Evolutionary conservation across 2,888 invertebrate genomes (phyloP).

Genomic region (Stenchaetothrips biformis): DNA sequence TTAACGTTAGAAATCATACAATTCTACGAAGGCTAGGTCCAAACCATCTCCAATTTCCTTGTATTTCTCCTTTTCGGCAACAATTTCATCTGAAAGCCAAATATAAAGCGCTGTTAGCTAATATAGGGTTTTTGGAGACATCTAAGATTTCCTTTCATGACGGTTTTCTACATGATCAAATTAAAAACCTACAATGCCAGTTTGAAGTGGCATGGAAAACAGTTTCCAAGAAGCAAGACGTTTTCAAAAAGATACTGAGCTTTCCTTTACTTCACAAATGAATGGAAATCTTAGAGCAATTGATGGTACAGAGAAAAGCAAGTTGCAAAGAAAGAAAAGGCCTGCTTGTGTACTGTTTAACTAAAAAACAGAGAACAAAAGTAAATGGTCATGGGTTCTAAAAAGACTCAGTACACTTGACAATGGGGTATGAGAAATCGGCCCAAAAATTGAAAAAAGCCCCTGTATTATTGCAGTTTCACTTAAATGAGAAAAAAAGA

Average conservation of each 20-base stretch:
- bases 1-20: slow-evolving; percentile 55
- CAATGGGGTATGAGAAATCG: slow-evolving; percentile 18
- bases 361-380: slow-evolving; percentile 22
- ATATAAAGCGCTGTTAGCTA: slow-evolving; percentile 25
- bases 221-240: slow-evolving; percentile 30
- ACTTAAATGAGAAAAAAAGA: too few species aligned
- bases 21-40: slow-evolving; percentile 94
- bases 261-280: background rate
- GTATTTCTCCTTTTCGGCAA: slow-evolving; percentile 98
- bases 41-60: slow-evolving; percentile 99
- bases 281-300: background rate
- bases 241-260: background rate
- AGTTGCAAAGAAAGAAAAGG: too few species aligned
- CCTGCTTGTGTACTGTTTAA: too few species aligned
- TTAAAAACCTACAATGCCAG: background rate
- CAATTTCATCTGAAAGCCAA: slow-evolving; percentile 76
- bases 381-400: slow-evolving; percentile 27
- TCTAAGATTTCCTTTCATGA: background rate
- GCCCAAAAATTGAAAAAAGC: slow-evolving; percentile 30
- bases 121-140: background rate
- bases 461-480: too few species aligned
- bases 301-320: too few species aligned
- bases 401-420: background rate
- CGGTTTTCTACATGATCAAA: background rate
- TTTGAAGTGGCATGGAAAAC: background rate